Base-by-base conservation (phyloP, 1,140 invertebrate species). In the Neodiprion pinetum region DNA sequence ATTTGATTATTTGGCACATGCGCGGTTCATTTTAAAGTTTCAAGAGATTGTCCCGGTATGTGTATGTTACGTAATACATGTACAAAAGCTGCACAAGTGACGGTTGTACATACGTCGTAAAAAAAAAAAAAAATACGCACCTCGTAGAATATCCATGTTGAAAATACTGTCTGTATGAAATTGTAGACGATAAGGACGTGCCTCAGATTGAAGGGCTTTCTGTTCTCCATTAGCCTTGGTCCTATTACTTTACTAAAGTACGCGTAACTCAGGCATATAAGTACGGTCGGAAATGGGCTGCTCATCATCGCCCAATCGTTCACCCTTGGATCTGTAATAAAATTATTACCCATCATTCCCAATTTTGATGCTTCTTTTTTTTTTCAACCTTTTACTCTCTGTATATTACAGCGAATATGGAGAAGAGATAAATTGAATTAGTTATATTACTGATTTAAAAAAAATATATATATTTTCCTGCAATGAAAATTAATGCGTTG, bases 101-200 rank as follows among this genome's bases (percentile, higher is more conserved):
- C 17, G 17, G 17, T 21, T 21, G 17, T 21, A 21, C 17, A 21
- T 21, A 21, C 0, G 17, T 21, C 17, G 17, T 21, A 69, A 47
- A 69, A 11, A 7, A 11, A 11, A 7, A 11, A 21, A 28, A 69
- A 69, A 69, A 17, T 4, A 61, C 85, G 91, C 85, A 97, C 96
- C 92, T 96, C 95, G 85, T 96, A 96, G 88, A 96, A 97, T 88
- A 98, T 95, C 94, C 96, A 98, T 50, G 93, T 90, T 83, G 95
- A 97, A 86, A 98, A 96, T 75, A 97, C 79, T 9, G 96, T 97
- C 88, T 98, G 95, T 80, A 94, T 87, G 72, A 96, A 90, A 88
- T 99, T 99, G 87, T 99, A 99, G 74, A 94, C 85, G 79, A 98
- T 93, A 82, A 98, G 92, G 74, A 95, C 83, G 76, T 92, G 90